Percentiles rank a stretch among this genome's conserved stretches.
Conservation (phyloP, 2,888 invertebrate species). For the Phengaris arion region DNA sequence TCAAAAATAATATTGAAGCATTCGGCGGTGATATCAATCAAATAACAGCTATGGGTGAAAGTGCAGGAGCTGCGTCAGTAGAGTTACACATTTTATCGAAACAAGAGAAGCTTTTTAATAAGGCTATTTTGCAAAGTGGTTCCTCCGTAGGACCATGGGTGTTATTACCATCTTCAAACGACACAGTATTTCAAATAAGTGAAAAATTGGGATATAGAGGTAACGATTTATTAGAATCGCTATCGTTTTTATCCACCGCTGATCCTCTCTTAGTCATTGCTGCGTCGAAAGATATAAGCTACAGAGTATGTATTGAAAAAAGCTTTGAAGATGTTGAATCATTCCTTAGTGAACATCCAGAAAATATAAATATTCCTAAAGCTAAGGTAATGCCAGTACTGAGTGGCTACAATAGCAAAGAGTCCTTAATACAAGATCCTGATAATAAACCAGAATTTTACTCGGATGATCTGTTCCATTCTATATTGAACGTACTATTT, state of each 20-base stretch:
- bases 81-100: slow-evolving; percentile 50
- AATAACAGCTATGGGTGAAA: slow-evolving; percentile 55
- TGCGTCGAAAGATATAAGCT: neutral
- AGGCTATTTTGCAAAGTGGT: slow-evolving; percentile 55
- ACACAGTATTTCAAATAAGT: slow-evolving; percentile 7
- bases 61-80: slow-evolving; percentile 51
- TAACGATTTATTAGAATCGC: neutral
- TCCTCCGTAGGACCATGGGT: slow-evolving; percentile 37
- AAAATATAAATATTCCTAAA: slow-evolving; percentile 8
- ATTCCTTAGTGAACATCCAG: slow-evolving; percentile 17
- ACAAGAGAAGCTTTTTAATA: slow-evolving; percentile 49
- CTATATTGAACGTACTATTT: neutral
- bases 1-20: slow-evolving; percentile 52
- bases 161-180: neutral
- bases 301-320: slow-evolving; percentile 23
- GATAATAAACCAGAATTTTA: neutral
- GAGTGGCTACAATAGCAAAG: slow-evolving; percentile 6
- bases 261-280: neutral
- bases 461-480: neutral
- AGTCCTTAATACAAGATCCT: neutral
- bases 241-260: neutral
- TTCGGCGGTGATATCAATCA: slow-evolving; percentile 54
- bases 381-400: slow-evolving; percentile 6
- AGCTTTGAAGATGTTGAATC: slow-evolving; percentile 19
- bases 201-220: neutral